These are phyloP conservation scores for Amiota mariae DNA, from an alignment of 2,888 invertebrate species.

Conservation along the genomic window DNA sequence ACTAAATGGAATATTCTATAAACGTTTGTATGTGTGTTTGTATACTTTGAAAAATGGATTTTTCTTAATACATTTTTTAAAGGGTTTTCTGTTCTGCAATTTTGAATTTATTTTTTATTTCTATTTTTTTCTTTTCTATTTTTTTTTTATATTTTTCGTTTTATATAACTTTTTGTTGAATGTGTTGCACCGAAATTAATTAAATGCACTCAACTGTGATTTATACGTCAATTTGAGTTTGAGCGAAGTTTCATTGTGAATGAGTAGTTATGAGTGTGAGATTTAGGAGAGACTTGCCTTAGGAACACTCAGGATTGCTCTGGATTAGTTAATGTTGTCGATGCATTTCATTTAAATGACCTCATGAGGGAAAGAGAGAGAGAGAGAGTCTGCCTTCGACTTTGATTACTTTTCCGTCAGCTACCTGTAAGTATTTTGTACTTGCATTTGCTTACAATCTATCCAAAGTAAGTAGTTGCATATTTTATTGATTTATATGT, in stretches of 20 bases:
- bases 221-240: conserved; percentile 42
- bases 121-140: too few species aligned
- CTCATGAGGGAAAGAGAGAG: conserved; percentile 8
- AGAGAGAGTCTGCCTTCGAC: not conserved
- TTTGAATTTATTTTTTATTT: too few species aligned
- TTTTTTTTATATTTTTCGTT: conserved; percentile 4
- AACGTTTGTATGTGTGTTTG: too few species aligned
- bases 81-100: conserved; percentile 30
- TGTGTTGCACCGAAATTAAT: conserved; percentile 44
- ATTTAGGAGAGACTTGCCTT: not conserved
- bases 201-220: conserved; percentile 56
- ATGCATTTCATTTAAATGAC: not conserved
- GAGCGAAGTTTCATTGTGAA: conserved; percentile 11
- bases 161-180: not conserved
- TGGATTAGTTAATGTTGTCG: not conserved
- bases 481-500: too few species aligned
- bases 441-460: not conserved
- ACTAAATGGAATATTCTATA: not conserved
- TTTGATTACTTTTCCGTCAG: too few species aligned
- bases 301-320: not conserved
- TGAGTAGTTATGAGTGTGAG: not conserved
- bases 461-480: too few species aligned
- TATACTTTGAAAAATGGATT: too few species aligned
- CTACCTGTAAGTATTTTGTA: too few species aligned
- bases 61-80: not conserved